Evolutionary conservation across 2,888 invertebrate genomes (phyloP).

Genomic region (Meteorus colon): DNA sequence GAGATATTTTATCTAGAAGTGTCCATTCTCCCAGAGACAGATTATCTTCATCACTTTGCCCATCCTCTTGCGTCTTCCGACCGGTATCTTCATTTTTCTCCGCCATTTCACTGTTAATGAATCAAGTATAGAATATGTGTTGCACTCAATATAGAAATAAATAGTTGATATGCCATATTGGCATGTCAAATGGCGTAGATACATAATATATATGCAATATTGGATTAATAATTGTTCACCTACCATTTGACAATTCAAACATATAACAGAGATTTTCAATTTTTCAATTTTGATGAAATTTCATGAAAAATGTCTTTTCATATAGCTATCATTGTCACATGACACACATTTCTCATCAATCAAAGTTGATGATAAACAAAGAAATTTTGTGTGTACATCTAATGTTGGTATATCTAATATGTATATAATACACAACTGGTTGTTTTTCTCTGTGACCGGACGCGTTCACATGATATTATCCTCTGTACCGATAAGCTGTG

Average conservation of each 20-base stretch:
- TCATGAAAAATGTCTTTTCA: too few species aligned
- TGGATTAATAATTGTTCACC: not conserved
- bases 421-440: too few species aligned
- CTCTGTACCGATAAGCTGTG: too few species aligned
- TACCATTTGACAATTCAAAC: not conserved
- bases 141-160: not conserved
- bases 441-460: too few species aligned
- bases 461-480: too few species aligned
- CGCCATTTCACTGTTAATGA: slow-evolving; percentile 10
- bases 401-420: too few species aligned
- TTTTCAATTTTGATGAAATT: too few species aligned
- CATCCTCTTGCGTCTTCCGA: not conserved
- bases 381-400: too few species aligned
- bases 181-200: not conserved
- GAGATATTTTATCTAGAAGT: slow-evolving; percentile 26
- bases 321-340: too few species aligned
- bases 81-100: not conserved
- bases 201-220: not conserved
- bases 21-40: not conserved
- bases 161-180: not conserved
- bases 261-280: too few species aligned
- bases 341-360: too few species aligned
- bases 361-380: too few species aligned
- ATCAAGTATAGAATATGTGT: not conserved
- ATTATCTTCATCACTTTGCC: not conserved